Conservation (phyloP, 2,797 vertebrate species). For the Erethizon dorsatum region DNA sequence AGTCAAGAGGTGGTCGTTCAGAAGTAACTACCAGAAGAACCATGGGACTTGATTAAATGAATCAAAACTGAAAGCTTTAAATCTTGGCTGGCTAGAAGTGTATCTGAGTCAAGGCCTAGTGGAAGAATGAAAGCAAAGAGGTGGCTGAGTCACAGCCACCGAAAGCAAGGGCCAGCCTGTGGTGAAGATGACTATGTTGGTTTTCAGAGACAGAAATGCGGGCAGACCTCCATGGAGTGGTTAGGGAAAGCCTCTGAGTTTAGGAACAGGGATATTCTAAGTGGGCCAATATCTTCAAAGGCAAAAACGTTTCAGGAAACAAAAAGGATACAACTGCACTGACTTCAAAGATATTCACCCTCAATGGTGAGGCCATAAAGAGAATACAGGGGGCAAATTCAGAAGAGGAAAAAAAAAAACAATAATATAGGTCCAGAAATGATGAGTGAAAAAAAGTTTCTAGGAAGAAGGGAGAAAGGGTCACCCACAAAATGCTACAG, state of each 20-base stretch:
- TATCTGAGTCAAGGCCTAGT: background rate
- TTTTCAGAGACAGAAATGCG: background rate
- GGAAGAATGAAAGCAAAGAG: background rate
- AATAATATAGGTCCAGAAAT: background rate
- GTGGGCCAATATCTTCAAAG: background rate
- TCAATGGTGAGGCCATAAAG: background rate
- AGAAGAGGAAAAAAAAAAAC: background rate
- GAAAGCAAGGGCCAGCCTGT: background rate
- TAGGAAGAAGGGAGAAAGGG: background rate
- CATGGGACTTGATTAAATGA: background rate
- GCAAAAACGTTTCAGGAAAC: background rate
- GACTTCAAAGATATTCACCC: background rate
- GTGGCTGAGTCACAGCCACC: accelerated
- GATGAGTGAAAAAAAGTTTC: background rate
- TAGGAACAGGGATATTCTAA: background rate
- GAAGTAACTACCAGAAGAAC: background rate
- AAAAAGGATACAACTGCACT: background rate
- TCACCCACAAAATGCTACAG: background rate
- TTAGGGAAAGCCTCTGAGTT: conserved; percentile 2
- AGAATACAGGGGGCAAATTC: background rate
- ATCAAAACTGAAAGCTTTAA: background rate
- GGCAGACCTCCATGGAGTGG: background rate
- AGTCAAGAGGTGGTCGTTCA: background rate
- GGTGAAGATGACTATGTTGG: background rate
- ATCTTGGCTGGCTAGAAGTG: background rate